These are phyloP conservation scores for Amorpha juglandis DNA, from an alignment of 2,888 invertebrate genomes.

Conservation along the genomic window DNA sequence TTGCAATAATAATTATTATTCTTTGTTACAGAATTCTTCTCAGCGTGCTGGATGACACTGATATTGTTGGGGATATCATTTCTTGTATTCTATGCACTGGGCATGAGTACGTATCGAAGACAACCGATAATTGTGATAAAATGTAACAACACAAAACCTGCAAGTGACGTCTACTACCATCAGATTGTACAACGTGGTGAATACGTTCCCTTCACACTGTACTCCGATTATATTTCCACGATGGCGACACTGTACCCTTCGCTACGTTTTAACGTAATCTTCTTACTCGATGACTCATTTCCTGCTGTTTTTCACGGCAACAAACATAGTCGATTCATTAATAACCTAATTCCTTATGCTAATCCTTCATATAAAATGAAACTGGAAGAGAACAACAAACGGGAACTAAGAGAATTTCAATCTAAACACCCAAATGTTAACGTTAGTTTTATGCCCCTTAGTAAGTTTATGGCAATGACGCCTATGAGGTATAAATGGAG, in stretches of 20 bases:
- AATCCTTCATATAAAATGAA: constrained; percentile 38
- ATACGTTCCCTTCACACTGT: constrained; percentile 51
- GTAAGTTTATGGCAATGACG: constrained; percentile 76
- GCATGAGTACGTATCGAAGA: constrained; percentile 59
- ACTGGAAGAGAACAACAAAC: constrained; percentile 49
- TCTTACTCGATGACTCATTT: constrained; percentile 66
- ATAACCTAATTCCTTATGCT: constrained; percentile 49
- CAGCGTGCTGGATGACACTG: constrained; percentile 74
- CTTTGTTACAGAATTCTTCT: constrained; percentile 64
- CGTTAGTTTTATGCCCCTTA: constrained; percentile 61
- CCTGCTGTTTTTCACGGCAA: constrained; percentile 43
- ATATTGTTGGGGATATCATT: constrained; percentile 67
- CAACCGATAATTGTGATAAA: constrained; percentile 58
- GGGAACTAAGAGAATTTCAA: constrained; percentile 57
- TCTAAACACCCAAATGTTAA: constrained; percentile 70
- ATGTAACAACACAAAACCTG: constrained; percentile 56
- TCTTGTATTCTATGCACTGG: constrained; percentile 65
- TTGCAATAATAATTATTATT: no score
- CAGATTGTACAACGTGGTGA: constrained; percentile 57
- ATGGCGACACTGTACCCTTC: constrained; percentile 62
- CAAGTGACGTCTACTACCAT: constrained; percentile 65
- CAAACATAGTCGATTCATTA: constrained; percentile 52
- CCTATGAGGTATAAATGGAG: constrained; percentile 79
- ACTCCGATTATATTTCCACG: constrained; percentile 60
- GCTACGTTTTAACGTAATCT: constrained; percentile 61